These are phyloP conservation scores for Agrenia bidenticulata DNA, from an alignment of 2,888 invertebrate genomes.

Conservation along the genomic window DNA sequence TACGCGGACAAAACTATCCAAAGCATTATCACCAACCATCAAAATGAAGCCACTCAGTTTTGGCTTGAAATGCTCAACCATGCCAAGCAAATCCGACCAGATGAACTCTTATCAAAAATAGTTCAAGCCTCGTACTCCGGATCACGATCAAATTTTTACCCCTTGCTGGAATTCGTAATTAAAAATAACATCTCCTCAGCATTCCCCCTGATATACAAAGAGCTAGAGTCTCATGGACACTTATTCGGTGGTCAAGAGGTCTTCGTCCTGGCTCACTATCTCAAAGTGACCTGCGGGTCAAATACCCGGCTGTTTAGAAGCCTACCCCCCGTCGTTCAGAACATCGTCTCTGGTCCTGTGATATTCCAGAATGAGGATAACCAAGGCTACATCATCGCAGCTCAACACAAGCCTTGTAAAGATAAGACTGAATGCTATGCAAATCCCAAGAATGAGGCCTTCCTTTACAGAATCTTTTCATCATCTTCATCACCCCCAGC, in stretches of 20 bases:
- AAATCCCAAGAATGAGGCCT: conserved; percentile 21
- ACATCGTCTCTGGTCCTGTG: conserved; percentile 30
- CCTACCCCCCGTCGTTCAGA: conserved; percentile 28
- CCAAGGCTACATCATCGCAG: conserved; percentile 26
- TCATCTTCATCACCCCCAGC: too few relatives aligned
- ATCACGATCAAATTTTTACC: conserved; percentile 32
- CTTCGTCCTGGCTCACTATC: conserved; percentile 28
- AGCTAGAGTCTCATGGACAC: conserved; percentile 25
- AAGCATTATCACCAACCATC: conserved; percentile 20
- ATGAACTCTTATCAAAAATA: not conserved
- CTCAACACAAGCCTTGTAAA: conserved; percentile 19
- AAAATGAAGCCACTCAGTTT: conserved; percentile 25
- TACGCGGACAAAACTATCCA: conserved; percentile 33
- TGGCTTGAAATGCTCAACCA: conserved; percentile 27
- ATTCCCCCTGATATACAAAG: conserved; percentile 27
- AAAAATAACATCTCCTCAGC: conserved; percentile 28
- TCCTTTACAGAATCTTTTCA: conserved; percentile 15
- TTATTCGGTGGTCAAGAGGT: conserved; percentile 31
- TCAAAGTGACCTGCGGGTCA: conserved; percentile 25
- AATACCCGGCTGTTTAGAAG: conserved; percentile 19
- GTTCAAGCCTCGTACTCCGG: conserved; percentile 26
- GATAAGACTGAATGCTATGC: conserved; percentile 18
- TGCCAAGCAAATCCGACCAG: conserved; percentile 13
- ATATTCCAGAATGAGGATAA: conserved; percentile 28
- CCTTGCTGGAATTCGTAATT: conserved; percentile 28